Percentiles rank a stretch among this genome's conserved stretches.
phyloP scores from a whole-genome alignment of 2,888 invertebrate genomes.

The Hypolimnas misippus region DNA sequence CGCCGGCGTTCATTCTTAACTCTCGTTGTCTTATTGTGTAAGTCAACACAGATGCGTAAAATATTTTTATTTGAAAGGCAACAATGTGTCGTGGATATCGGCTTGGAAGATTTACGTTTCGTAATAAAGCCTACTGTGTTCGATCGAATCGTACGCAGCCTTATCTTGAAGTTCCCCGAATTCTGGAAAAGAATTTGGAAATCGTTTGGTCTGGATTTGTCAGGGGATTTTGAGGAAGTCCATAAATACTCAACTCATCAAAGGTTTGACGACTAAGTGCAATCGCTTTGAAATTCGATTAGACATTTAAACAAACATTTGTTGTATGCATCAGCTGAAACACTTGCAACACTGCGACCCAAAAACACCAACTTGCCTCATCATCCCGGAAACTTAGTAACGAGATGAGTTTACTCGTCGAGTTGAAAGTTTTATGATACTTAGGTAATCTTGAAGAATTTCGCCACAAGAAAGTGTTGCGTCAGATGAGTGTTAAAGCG shows the following conservation, averaged over 20 bases:
- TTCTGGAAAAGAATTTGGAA: neutral
- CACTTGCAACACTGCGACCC: constrained; percentile 20
- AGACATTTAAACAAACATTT: constrained; percentile 12
- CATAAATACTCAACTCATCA: neutral
- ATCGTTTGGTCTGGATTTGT: neutral
- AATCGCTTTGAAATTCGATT: neutral
- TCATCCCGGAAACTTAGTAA: constrained; percentile 39
- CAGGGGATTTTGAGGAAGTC: neutral
- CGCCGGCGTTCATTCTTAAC: constrained; percentile 38
- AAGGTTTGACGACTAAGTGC: no score
- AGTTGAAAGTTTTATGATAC: constrained; percentile 41
- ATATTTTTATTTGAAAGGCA: constrained; percentile 36
- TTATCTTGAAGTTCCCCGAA: neutral
- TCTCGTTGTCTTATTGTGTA: constrained; percentile 41
- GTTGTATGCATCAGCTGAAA: constrained; percentile 12
- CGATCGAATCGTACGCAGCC: neutral
- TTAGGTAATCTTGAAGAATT: constrained; percentile 42
- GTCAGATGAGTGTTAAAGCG: constrained; percentile 53
- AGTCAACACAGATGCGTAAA: constrained; percentile 35
- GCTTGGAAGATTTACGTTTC: neutral
- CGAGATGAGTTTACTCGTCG: constrained; percentile 23
- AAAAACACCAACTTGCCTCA: constrained; percentile 27
- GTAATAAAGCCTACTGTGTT: neutral
- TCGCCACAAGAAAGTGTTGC: constrained; percentile 48
- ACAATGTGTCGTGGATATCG: constrained; percentile 1